Evolutionary conservation across 2,888 invertebrate species (phyloP).

Genomic region (Gymnoscelis rufifasciata): DNA sequence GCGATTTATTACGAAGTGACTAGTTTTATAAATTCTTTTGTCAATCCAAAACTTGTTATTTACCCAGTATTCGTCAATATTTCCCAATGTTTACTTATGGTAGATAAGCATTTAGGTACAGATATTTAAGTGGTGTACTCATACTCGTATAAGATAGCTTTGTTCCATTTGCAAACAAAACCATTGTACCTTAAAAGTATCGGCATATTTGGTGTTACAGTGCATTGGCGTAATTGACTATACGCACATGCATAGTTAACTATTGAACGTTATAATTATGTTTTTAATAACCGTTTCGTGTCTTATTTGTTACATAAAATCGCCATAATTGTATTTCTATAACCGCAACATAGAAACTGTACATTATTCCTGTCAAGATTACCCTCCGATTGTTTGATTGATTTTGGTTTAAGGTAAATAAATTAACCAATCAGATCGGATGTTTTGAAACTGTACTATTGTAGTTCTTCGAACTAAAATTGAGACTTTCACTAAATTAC

Average conservation of each 20-base stretch:
- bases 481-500: too few relatives aligned
- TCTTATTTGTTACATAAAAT: constrained; percentile 4
- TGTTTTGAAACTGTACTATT: too few relatives aligned
- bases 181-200: constrained; percentile 5
- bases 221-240: constrained; percentile 8
- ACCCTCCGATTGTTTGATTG: too few relatives aligned
- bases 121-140: neutral
- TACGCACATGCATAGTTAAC: constrained; percentile 3
- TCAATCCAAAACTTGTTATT: too few relatives aligned
- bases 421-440: too few relatives aligned
- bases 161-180: constrained; percentile 7
- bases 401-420: too few relatives aligned
- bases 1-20: too few relatives aligned
- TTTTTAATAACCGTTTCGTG: constrained; percentile 6
- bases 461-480: too few relatives aligned
- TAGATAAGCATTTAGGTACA: neutral
- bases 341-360: too few relatives aligned
- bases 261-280: constrained; percentile 1
- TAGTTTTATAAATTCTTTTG: too few relatives aligned
- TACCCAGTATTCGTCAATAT: too few relatives aligned
- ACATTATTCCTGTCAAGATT: too few relatives aligned
- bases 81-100: constrained; percentile 5
- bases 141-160: constrained; percentile 3
- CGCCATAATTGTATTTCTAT: neutral
- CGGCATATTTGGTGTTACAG: constrained; percentile 8